Evolutionary conservation across 2,888 invertebrate genomes (phyloP).

Genomic region (Orchestes rusci): DNA sequence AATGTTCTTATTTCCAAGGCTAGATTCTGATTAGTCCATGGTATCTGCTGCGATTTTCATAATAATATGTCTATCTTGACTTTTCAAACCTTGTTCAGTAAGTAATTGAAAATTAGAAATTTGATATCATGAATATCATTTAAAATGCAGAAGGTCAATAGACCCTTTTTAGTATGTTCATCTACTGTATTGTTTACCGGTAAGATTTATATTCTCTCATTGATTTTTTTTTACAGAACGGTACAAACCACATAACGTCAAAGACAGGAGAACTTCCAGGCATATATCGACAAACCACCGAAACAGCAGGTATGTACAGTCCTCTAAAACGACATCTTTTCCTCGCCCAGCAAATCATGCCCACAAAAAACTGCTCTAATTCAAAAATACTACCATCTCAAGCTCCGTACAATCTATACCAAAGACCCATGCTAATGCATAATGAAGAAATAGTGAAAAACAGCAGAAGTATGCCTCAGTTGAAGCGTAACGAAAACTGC

Average conservation of each 20-base stretch:
- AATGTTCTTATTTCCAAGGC: no score
- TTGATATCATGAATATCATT: no score
- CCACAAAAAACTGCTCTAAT: conserved; percentile 41
- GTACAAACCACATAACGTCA: conserved; percentile 32
- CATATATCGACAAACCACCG: conserved; percentile 42
- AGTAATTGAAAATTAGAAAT: no score
- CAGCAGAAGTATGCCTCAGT: conserved; percentile 35
- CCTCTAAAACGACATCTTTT: conserved; percentile 40
- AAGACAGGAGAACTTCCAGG: conserved; percentile 29
- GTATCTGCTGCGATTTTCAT: no score
- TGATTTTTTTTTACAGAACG: conserved; percentile 38
- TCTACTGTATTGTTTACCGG: no score
- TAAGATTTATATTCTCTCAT: no score
- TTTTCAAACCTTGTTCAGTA: no score
- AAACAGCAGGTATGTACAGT: conserved; percentile 44
- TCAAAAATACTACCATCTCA: conserved; percentile 37
- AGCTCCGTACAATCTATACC: conserved; percentile 29
- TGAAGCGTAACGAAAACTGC: conserved; percentile 23
- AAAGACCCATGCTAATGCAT: conserved; percentile 16
- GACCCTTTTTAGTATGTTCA: no score
- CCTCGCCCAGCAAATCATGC: conserved; percentile 38
- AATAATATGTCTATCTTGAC: no score
- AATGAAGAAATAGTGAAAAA: conserved; percentile 31
- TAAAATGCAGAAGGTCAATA: no score
- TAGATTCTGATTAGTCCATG: no score